These are phyloP conservation scores for Psophia crepitans DNA, from an alignment of 2,113 vertebrate species.

Conservation along the genomic window DNA sequence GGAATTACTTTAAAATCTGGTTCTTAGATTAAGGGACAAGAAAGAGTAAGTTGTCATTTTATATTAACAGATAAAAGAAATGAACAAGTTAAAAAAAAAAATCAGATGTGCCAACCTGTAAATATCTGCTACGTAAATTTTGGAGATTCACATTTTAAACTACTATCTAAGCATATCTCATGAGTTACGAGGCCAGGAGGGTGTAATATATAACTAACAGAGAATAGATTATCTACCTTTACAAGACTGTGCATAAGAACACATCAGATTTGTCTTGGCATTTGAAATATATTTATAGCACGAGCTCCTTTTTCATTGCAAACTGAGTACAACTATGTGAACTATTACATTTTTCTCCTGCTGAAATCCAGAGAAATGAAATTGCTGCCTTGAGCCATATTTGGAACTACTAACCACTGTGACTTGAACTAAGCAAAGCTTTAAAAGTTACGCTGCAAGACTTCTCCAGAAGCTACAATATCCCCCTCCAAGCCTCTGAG, in stretches of 20 bases:
- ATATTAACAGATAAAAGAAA: neutral
- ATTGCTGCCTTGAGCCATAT: slow-evolving; percentile 23
- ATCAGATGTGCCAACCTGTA: neutral
- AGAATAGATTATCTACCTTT: neutral
- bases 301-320: slow-evolving; percentile 7
- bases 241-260: neutral
- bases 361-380: slow-evolving; percentile 18
- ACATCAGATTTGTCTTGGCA: neutral
- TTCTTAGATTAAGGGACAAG: neutral
- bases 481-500: neutral
- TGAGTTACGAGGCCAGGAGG: neutral
- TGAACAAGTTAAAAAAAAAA: neutral
- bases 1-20: neutral
- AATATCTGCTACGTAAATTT: neutral
- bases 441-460: neutral
- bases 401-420: slow-evolving; percentile 22
- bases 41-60: neutral
- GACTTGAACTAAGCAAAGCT: slow-evolving; percentile 1
- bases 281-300: slow-evolving; percentile 41
- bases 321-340: neutral
- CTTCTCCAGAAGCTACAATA: neutral
- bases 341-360: slow-evolving; percentile 29
- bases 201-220: neutral
- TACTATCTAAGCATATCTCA: neutral
- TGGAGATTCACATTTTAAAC: neutral